Base-by-base conservation (phyloP, 2,113 vertebrate species). In the Polyodon spathula region DNA sequence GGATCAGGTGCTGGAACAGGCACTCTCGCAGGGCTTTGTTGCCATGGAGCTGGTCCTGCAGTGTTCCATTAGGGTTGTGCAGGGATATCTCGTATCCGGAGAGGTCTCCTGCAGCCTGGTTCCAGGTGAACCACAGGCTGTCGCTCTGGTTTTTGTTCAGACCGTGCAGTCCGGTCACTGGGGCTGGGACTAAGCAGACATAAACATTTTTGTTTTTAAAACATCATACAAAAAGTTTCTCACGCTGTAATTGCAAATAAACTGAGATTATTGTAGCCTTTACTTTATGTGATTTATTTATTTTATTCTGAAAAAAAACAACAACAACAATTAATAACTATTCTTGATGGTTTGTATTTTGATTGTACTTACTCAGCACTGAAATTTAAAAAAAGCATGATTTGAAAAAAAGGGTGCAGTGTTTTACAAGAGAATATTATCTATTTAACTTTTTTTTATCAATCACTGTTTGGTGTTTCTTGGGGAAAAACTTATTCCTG, bases 101-200 rank as follows among this genome's bases (percentile, higher is more conserved):
- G 27, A 90, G 81, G 64, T 84, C 78, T 75, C 96, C 80, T 58
- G 76, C 61, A 17, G 86, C 89, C 14, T 72, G 85, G 43, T 62
- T 73, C 95, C 95, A 98, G 57, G 74, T 89, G 73, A 93, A 84
- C 71, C 76, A 81, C 68, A 98, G 81, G 60, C 84, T 88, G 72
- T 92, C 86, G 0, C 84, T 92, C 66, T 56, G 86, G 64, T 92
- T 93, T 63, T 71, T 78, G 69, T 87, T 90, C 63, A 84, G 81
- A 6, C 84, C 84, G 63, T 76, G 80, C 1, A 96, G 86, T 59
- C 78, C 86, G 3, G 70, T 82, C 50, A 89, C 93, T 0, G 89
- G 53, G 4, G 91, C 88, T 51, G 95, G 95, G 9, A 92, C 95
- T 97, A 72, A 68, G 66, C 62, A 50, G 40, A 16, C 27, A 27